A percentile compares a stretch with the other conserved stretches of the same genome.
phyloP scores from a whole-genome alignment of 2,113 vertebrate species.

The Nycticryphes semicollaris region DNA sequence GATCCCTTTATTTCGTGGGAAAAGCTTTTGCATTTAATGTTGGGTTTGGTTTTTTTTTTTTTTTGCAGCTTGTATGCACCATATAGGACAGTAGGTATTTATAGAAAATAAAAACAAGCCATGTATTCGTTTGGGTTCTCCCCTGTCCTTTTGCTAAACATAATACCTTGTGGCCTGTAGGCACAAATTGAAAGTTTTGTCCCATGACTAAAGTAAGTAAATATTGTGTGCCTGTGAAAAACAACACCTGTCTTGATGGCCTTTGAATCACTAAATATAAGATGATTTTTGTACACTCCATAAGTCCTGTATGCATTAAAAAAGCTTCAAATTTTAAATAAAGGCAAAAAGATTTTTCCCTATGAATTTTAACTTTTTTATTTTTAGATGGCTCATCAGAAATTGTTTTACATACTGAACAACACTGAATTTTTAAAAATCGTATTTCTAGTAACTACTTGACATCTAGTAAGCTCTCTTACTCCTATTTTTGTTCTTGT shows the following conservation, averaged over 20 bases:
- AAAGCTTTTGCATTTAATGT: conserved; percentile 28
- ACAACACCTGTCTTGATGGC: conserved; percentile 44
- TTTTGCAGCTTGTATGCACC: conserved; percentile 48
- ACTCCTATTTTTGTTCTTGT: conserved; percentile 62
- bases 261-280: conserved; percentile 48
- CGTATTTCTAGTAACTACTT: conserved; percentile 69
- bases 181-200: conserved; percentile 22
- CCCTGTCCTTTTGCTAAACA: neutral
- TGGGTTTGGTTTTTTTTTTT: neutral
- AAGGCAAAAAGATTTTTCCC: conserved; percentile 50
- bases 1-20: conserved; percentile 45
- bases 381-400: conserved; percentile 68
- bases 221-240: conserved; percentile 38
- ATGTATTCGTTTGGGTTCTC: neutral
- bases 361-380: conserved; percentile 68
- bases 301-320: conserved; percentile 28
- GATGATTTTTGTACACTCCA: conserved; percentile 62
- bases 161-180: conserved; percentile 22
- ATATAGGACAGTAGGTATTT: conserved; percentile 8
- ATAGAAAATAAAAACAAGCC: conserved; percentile 6
- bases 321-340: conserved; percentile 66
- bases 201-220: conserved; percentile 20
- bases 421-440: conserved; percentile 59
- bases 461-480: conserved; percentile 62
- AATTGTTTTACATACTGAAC: conserved; percentile 61